phyloP scores from a whole-genome alignment of 2,113 vertebrate species.

The Anolis carolinensis region DNA sequence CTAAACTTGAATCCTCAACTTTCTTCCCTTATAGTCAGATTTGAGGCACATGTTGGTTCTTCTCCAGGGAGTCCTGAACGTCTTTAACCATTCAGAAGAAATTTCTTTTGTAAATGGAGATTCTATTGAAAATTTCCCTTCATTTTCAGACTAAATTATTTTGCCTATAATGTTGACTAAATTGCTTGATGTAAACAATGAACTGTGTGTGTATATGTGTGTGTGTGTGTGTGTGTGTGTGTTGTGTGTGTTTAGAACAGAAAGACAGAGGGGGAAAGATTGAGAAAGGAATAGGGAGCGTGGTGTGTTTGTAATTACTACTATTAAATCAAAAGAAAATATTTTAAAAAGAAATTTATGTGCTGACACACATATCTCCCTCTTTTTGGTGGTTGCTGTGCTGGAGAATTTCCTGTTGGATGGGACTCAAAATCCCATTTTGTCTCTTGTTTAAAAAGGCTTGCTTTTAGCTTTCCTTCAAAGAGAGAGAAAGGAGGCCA shows the following conservation, averaged over 20 bases:
- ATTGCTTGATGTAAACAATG: neutral
- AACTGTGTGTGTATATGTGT: too few species aligned
- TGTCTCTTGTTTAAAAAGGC: constrained; percentile 23
- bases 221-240: too few species aligned
- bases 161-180: neutral
- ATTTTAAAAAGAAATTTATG: neutral
- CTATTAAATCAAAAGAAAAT: neutral
- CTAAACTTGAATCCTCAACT: neutral
- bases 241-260: neutral
- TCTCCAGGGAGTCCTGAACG: neutral
- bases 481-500: neutral
- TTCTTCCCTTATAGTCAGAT: neutral
- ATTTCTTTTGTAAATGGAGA: too few species aligned
- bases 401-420: constrained; percentile 8
- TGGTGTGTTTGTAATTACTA: neutral
- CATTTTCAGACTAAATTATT: neutral
- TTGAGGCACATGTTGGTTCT: neutral
- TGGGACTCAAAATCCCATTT: neutral
- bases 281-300: too few species aligned
- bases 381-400: neutral
- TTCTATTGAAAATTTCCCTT: too few species aligned
- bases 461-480: neutral
- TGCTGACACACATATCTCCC: neutral
- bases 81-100: neutral
- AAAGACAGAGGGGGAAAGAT: too few species aligned